Percentiles rank a stretch among this genome's conserved stretches.
These are phyloP conservation scores for Alouatta caraya DNA, from an alignment of 2,797 vertebrate species.

Conservation along the genomic window DNA sequence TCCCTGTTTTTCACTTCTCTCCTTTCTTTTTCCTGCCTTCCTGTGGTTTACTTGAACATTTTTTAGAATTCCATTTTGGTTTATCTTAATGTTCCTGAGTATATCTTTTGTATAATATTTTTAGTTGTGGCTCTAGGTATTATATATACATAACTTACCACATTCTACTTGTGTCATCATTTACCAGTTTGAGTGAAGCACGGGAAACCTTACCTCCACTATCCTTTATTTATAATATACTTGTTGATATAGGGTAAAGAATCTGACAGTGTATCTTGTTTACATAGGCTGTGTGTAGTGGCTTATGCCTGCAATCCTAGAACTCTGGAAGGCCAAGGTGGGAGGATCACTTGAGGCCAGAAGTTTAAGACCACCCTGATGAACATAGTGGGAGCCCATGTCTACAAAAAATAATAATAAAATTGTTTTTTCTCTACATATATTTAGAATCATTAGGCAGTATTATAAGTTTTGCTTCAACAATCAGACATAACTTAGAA, in stretches of 20 bases:
- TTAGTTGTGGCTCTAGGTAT: neutral
- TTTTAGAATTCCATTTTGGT: neutral
- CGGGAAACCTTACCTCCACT: neutral
- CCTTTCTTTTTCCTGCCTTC: neutral
- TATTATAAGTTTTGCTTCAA: neutral
- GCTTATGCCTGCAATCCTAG: neutral
- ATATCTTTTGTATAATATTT: neutral
- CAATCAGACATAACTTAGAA: neutral
- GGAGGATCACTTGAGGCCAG: neutral
- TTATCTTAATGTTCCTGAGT: neutral
- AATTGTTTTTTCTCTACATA: neutral
- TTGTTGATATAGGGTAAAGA: neutral
- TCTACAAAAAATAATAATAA: neutral
- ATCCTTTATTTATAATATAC: neutral
- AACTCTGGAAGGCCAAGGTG: neutral
- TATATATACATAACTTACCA: neutral
- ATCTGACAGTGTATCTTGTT: neutral
- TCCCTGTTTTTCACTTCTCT: neutral
- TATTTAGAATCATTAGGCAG: neutral
- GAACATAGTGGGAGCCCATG: neutral
- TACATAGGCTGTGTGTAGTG: neutral
- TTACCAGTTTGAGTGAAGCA: neutral
- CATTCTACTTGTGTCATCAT: neutral
- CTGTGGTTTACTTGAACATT: neutral
- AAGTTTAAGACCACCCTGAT: neutral